Base-by-base conservation (phyloP, 2,113 vertebrate species). In the Myotis brandtii region DNA sequence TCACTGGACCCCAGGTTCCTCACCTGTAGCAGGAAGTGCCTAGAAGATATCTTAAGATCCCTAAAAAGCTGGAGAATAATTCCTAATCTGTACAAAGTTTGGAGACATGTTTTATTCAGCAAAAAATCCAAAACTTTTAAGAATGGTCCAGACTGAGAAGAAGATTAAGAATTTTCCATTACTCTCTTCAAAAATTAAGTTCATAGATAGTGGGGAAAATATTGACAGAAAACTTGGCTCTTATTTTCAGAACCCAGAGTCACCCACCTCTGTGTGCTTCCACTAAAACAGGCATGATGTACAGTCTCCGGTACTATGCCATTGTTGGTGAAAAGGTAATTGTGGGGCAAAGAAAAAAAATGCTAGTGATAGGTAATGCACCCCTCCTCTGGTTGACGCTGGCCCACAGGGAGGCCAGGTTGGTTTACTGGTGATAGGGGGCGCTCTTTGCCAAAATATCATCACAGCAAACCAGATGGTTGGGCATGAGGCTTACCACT, bases 391-490 rank as follows among this genome's bases (percentile, higher is more conserved):
- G 3, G 14, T 20, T 6, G 20, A 23, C 25, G 20, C 13, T 7
- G 52, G 32, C 9, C 50, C 12, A 3, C 30, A 18, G 52, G 50
- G 37, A 32, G 25, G 69, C 50, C 64, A 52, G 10, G 2, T 11
- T 6, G 77, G 13, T 40, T 52, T 76, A 2, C 56, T 20, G 77
- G 79, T 40, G 85, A 82, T 30, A 97, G 97, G 88, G 81, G 96
- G 96, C 94, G 66, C 96, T 83, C 91, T 92, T 88, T 73, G 64
- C 91, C 93, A 86, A 79, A 54, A 92, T 56, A 96, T 95, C n/a
- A 0, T 30, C 76, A 13, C 10, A 21, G 73, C 50, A 46, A 18
- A 3, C 0, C 30, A 30, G 2, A 0, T 0, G 40, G 8, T 2
- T 3, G 46, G 37, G 32, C 46, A 2, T 0, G 50, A 77, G 66